phyloP scores from a whole-genome alignment of 2,113 vertebrate species.

The Anarhynchus alexandrinus region DNA sequence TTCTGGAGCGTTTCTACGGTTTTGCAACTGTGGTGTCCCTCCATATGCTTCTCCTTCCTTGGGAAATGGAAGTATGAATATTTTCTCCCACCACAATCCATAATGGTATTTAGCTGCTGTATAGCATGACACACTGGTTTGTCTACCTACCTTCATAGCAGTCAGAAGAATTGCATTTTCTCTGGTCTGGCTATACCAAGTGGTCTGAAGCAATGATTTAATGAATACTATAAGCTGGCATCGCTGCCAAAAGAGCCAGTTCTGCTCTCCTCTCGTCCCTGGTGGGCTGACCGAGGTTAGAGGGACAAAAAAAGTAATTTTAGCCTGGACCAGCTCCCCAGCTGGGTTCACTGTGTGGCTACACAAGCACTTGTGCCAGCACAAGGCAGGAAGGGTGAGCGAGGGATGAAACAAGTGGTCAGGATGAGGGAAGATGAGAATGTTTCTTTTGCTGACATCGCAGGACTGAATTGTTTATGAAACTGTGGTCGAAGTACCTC shows the following conservation, averaged over 20 bases:
- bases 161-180: neutral
- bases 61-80: neutral
- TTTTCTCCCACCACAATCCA: neutral
- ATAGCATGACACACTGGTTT: neutral
- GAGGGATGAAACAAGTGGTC: slow-evolving; percentile 7
- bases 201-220: neutral
- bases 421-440: neutral
- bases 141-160: neutral
- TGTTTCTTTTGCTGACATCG: slow-evolving; percentile 14
- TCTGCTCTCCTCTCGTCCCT: neutral
- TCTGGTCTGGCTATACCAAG: neutral
- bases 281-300: neutral
- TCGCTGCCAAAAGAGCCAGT: neutral
- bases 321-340: neutral
- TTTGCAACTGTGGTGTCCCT: neutral
- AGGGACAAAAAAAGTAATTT: neutral
- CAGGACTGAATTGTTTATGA: neutral
- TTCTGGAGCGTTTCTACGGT: neutral
- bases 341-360: neutral
- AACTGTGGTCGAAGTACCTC: neutral
- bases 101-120: neutral
- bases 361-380: slow-evolving; percentile 10
- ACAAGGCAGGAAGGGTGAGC: neutral
- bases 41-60: neutral
- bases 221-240: neutral